Percentiles rank a stretch among this genome's conserved stretches.
These are phyloP conservation scores for Actinostola sp. DNA, from an alignment of 92 coral and sea anemone genomes.

Conservation along the genomic window DNA sequence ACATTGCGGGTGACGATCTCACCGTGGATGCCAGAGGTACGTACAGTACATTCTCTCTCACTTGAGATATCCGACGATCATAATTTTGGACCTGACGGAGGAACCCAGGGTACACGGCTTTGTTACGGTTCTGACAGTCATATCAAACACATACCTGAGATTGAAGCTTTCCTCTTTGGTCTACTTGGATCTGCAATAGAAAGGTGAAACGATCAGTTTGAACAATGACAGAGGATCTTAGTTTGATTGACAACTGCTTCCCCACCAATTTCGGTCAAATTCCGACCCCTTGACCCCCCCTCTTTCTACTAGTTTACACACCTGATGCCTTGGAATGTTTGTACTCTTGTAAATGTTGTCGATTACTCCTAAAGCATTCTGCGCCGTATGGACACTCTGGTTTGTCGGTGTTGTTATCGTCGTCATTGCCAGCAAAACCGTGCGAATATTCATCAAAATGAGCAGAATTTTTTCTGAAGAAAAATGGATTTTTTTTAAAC, in stretches of 20 bases:
- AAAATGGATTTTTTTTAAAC: no score
- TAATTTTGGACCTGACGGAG: not conserved
- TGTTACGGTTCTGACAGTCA: not conserved
- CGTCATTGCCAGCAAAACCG: slow-evolving; percentile 26
- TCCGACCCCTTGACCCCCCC: not conserved
- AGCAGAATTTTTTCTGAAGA: slow-evolving; percentile 74
- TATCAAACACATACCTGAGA: slow-evolving; percentile 15
- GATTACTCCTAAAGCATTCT: slow-evolving; percentile 77
- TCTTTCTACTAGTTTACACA: not conserved
- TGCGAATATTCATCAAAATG: slow-evolving; percentile 91
- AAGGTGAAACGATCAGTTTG: not conserved
- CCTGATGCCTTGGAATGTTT: slow-evolving; percentile 55
- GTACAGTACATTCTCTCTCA: no score
- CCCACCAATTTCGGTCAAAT: no score
- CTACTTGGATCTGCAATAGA: slow-evolving; percentile 24
- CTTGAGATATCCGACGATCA: no score
- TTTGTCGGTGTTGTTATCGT: slow-evolving; percentile 20
- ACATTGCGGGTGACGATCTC: no score
- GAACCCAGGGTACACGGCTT: not conserved
- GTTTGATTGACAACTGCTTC: no score
- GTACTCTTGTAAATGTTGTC: slow-evolving; percentile 79
- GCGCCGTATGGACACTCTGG: slow-evolving; percentile 89
- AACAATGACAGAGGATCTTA: no score
- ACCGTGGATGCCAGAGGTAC: no score
- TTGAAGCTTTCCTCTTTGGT: slow-evolving; percentile 34